phyloP scores from a whole-genome alignment of 2,797 vertebrate species.

The Nothura maculosa region DNA sequence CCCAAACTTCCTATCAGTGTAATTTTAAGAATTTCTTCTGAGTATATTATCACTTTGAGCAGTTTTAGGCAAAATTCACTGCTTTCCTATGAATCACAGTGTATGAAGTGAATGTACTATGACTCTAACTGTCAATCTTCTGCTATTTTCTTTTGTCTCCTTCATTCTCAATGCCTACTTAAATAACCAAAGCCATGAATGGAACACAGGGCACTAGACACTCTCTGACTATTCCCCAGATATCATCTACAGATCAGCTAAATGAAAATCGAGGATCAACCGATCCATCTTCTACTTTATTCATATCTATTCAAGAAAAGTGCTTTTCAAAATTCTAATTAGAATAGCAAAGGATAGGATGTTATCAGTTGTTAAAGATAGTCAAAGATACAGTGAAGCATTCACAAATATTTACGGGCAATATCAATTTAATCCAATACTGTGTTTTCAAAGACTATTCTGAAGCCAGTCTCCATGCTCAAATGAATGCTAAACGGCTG shows the following conservation, averaged over 20 bases:
- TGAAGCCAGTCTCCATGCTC: neutral
- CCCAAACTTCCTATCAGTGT: neutral
- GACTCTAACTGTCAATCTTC: neutral
- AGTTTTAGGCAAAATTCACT: neutral
- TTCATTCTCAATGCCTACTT: neutral
- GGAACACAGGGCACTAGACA: neutral
- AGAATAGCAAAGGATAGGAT: neutral
- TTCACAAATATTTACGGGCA: neutral
- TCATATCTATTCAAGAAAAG: neutral
- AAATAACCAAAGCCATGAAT: neutral
- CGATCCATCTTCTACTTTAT: neutral
- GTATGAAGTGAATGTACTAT: neutral
- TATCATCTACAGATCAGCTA: neutral
- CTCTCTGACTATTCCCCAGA: neutral
- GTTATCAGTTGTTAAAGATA: neutral
- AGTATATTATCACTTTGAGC: neutral
- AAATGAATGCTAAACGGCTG: conserved; percentile 38
- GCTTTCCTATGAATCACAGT: neutral
- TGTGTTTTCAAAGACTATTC: conserved; percentile 25
- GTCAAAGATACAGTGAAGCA: conserved; percentile 1
- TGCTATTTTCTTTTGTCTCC: neutral
- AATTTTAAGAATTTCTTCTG: neutral
- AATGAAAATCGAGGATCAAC: neutral
- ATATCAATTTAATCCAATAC: neutral
- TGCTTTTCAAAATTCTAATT: neutral